Evolutionary conservation across 2,888 invertebrate genomes (phyloP).

Genomic region (Drosophila tripunctata): DNA sequence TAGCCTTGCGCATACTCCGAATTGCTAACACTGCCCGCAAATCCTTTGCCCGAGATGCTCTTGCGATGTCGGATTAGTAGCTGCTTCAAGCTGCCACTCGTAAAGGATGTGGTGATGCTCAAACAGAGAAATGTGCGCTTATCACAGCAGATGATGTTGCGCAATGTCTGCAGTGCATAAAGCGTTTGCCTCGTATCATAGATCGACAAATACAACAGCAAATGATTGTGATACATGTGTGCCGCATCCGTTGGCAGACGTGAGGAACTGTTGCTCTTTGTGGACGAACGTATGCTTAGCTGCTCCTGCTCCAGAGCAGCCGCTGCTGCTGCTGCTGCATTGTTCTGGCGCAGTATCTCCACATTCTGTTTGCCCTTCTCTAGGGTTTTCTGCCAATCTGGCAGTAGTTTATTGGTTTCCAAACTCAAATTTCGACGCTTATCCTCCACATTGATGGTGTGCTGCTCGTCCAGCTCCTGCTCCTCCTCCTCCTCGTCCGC

Average conservation of each 20-base stretch:
- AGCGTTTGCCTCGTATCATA: slow-evolving; percentile 90
- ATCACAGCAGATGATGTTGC: slow-evolving; percentile 89
- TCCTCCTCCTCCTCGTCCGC: slow-evolving; percentile 59
- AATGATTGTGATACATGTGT: slow-evolving; percentile 90
- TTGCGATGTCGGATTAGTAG: slow-evolving; percentile 88
- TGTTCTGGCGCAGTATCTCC: slow-evolving; percentile 83
- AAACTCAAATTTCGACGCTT: slow-evolving; percentile 80
- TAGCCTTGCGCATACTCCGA: slow-evolving; percentile 89
- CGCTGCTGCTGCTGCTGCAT: slow-evolving; percentile 59
- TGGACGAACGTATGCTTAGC: slow-evolving; percentile 59
- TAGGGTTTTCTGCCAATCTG: slow-evolving; percentile 82
- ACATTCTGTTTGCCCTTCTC: slow-evolving; percentile 84
- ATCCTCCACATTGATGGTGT: slow-evolving; percentile 83
- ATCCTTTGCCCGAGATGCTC: slow-evolving; percentile 90
- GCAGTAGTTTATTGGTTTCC: slow-evolving; percentile 76
- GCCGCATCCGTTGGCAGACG: slow-evolving; percentile 47
- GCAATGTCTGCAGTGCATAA: slow-evolving; percentile 90
- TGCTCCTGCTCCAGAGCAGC: slow-evolving; percentile 69
- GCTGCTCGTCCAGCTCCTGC: neutral
- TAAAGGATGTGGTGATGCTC: slow-evolving; percentile 89
- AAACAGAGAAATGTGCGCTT: slow-evolving; percentile 90
- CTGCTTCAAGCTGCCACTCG: slow-evolving; percentile 85
- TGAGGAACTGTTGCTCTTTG: slow-evolving; percentile 62
- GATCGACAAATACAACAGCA: slow-evolving; percentile 91
- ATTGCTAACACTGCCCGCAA: slow-evolving; percentile 86